Evolutionary conservation across 1,140 invertebrate species (phyloP), one percentile per base, ranked within the genome.

Genomic region (Hylaeus volcanicus): DNA sequence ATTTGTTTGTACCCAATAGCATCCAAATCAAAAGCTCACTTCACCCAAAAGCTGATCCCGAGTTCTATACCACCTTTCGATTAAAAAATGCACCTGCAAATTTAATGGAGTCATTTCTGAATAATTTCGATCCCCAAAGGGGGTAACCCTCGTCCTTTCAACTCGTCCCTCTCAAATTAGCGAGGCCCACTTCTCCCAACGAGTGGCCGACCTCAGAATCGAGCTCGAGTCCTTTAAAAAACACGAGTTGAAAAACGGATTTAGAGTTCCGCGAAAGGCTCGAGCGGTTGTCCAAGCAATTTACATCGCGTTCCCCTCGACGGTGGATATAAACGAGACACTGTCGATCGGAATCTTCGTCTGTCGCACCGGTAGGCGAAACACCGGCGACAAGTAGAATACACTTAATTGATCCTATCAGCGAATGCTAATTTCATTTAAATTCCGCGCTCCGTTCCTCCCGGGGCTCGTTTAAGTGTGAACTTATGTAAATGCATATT

Each of bases 401-500:
- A 71, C 66, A 55, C 60, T 78, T 56, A 64, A 71, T 78, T 60
- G 76, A 71, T 64, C 68, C 76, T 70, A 78, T 78, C 76, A 37
- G 48, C 51, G 37, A 56, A 78, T 78, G 76, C 76, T 78, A 78
- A 78, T 78, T 70, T 71, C 45, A 71, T 78, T 78, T 55, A 78
- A 78, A 78, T 78, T 71, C 66, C 64, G 3, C 58, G 5, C 6
- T 4, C 39, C 68, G 48, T 55, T 56, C 58, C 68, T 71, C 45
- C 70, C 56, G 63, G 51, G 6, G 12, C 51, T 41, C 60, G 56
- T 26, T 71, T 56, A 56, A 71, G 76, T 64, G 76, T 71, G 60
- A 71, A 71, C 68, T 71, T 64, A 63, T 78, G 76, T 70, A 78
- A 78, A 78, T 71, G 58, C 3, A 64, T 71, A 78, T 78, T 78